Percentiles rank a stretch among this genome's conserved stretches.
Conservation (phyloP, 2,113 vertebrate genomes). For the Cyanoramphus novaezelandiae region DNA sequence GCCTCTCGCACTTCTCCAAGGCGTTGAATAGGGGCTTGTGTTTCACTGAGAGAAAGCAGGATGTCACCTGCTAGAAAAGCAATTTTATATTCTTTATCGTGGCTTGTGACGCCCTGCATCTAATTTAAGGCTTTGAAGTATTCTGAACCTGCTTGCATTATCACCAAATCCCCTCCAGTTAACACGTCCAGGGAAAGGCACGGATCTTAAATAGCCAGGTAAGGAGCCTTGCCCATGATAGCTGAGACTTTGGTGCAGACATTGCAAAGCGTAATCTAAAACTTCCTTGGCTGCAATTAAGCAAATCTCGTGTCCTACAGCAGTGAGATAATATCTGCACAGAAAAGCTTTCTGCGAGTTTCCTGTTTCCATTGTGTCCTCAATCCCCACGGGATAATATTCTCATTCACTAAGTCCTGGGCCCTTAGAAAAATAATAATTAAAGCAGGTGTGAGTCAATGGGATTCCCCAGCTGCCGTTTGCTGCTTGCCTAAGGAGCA, state of each 20-base stretch:
- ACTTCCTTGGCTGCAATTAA: constrained; percentile 63
- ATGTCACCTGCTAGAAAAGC: constrained; percentile 62
- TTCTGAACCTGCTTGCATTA: not conserved
- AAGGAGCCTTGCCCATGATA: constrained; percentile 29
- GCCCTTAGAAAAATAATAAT: constrained; percentile 12
- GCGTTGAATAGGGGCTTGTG: constrained; percentile 41
- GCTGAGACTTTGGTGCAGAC: constrained; percentile 28
- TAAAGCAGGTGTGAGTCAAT: constrained; percentile 56
- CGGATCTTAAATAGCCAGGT: not conserved
- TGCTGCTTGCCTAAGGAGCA: not conserved
- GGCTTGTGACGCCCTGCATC: constrained; percentile 31
- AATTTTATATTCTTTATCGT: constrained; percentile 45
- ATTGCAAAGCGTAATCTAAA: constrained; percentile 58
- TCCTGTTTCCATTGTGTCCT: constrained; percentile 52
- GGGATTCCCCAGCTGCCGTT: constrained; percentile 63
- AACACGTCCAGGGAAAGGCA: not conserved
- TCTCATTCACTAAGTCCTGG: constrained; percentile 39
- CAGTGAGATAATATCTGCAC: constrained; percentile 60
- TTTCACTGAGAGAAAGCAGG: constrained; percentile 58
- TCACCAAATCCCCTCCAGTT: constrained; percentile 16
- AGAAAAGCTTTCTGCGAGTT: constrained; percentile 67
- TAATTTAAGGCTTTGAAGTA: constrained; percentile 60
- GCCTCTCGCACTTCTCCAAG: not conserved
- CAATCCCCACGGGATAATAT: constrained; percentile 55
- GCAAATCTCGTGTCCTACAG: constrained; percentile 57